Evolutionary conservation across 2,797 vertebrate species (phyloP), one percentile per base, ranked within the genome.

Genomic region (Chrosomus eos): DNA sequence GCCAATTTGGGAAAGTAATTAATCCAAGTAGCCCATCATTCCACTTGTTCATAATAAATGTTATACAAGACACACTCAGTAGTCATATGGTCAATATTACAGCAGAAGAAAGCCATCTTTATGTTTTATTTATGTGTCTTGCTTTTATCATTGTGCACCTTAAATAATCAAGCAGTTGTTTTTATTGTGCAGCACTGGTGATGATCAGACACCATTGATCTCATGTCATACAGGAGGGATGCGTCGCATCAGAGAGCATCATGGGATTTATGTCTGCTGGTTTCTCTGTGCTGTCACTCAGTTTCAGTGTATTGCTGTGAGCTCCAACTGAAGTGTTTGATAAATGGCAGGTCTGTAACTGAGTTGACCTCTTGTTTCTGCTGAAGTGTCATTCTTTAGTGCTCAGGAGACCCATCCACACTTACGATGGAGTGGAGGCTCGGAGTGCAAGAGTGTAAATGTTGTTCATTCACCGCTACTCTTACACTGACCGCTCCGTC

Each of bases 311-410:
- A 43, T 55, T 40, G 77, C 82, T 66, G 55, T 66, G 51, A 60
- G 55, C 67, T 85, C 10, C 40, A 43, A 79, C 80, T 81, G 70
- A 81, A 81, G 83, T 74, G 76, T 86, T 83, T 89, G 89, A 89
- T 87, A 85, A 87, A 90, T 89, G 87, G 85, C 86, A 78, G 86
- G 83, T 85, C 87, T 76, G 66, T 72, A 55, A 43, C 85, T 36
- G 31, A 70, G 79, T 70, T 84, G 87, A 89, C 88, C 85, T 88
- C 85, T 74, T 48, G 74, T 88, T 85, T 83, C 87, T 80, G 83
- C 88, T 89, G 75, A 86, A 89, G 88, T 89, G 88, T 71, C 80
- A 82, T 88, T 88, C 84, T 78, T 80, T 80, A 66, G 81, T 51
- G 64, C 89, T 82, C 86, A 33, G 78, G 80, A 89, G 88, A 85